Conservation (phyloP, 2,888 invertebrate genomes). For the Enchytraeus crypticus region DNA sequence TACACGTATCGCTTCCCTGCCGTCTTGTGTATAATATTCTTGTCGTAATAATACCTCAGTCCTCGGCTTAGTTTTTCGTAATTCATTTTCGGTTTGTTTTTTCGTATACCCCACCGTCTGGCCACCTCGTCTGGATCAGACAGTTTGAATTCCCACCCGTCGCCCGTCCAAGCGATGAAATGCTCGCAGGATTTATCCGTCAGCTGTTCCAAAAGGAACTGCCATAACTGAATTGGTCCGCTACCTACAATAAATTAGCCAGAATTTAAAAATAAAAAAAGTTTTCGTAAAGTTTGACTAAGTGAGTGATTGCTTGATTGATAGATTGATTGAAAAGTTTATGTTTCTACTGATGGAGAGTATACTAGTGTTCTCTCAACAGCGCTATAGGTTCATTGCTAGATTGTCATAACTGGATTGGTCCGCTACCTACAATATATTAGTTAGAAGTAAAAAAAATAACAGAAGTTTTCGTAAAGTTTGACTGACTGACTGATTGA, state of each 20-base stretch:
- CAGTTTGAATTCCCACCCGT: constrained; percentile 97
- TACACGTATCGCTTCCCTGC: constrained; percentile 97
- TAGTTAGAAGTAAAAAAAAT: no score
- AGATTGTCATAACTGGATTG: constrained; percentile 97
- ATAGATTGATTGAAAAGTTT: no score
- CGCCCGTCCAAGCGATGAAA: constrained; percentile 96
- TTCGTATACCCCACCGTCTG: constrained; percentile 45
- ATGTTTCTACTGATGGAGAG: no score
- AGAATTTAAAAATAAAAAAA: background rate
- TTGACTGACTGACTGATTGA: no score
- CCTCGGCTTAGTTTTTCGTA: constrained; percentile 95
- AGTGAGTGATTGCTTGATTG: no score
- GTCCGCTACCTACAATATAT: constrained; percentile 58
- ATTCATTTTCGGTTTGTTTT: constrained; percentile 68
- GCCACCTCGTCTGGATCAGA: constrained; percentile 89
- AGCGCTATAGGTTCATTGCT: constrained; percentile 82
- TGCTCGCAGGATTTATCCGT: constrained; percentile 92
- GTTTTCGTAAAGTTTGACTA: background rate
- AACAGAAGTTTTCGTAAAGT: background rate
- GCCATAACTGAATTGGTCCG: constrained; percentile 96
- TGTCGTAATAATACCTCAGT: constrained; percentile 94
- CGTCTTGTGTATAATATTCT: constrained; percentile 98
- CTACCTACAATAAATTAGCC: constrained; percentile 36
- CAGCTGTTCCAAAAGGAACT: constrained; percentile 84
- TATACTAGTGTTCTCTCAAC: no score